Evolutionary conservation across 2,113 vertebrate species (phyloP), one percentile per base, ranked within the genome.

Genomic region (Canis aureus): DNA sequence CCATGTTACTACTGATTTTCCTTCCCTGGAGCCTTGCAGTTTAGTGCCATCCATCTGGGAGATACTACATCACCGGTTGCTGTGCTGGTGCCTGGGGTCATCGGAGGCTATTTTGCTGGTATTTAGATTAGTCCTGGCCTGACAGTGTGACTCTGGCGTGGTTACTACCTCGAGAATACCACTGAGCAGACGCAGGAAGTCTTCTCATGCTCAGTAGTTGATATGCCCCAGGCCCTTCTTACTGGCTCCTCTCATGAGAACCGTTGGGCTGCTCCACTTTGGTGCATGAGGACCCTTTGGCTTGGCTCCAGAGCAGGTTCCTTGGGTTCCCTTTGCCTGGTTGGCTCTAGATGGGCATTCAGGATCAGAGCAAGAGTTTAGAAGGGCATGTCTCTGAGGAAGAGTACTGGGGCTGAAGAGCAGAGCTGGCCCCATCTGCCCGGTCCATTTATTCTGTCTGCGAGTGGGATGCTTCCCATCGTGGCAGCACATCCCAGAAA

Each of bases 111-210:
- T 60, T 95, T 62, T 19, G 6, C 25, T 90, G n/a, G 23, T 66
- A 11, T 83, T 74, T 59, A 20, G 3, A 3, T 84, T 67, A 8
- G n/a, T 83, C 73, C 8, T 4, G 22, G 51, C 59, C 71, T 55
- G 76, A 12, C 2, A 1, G 5, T 2, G 17, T 15, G 51, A 62
- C 79, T 57, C 78, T 59, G 55, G 4, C 2, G 0, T 35, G 23
- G 49, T 66, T 69, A 8, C 69, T 27, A 35, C 20, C 74, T 29
- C 27, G 11, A 71, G 66, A 81, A 49, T 9, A 23, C 6, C 5
- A 3, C 69, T 3, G 3, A 78, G 43, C 4, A 2, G 19, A 9
- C 0, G 0, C 0, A 17, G 53, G 11, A 25, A 32, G 8, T 11
- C 17, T 27, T 53, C 23, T 32, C 7, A 5, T 10, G 16, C 55